phyloP scores from a whole-genome alignment of 1,140 invertebrate genomes.

The Heliconius eleuchia region DNA sequence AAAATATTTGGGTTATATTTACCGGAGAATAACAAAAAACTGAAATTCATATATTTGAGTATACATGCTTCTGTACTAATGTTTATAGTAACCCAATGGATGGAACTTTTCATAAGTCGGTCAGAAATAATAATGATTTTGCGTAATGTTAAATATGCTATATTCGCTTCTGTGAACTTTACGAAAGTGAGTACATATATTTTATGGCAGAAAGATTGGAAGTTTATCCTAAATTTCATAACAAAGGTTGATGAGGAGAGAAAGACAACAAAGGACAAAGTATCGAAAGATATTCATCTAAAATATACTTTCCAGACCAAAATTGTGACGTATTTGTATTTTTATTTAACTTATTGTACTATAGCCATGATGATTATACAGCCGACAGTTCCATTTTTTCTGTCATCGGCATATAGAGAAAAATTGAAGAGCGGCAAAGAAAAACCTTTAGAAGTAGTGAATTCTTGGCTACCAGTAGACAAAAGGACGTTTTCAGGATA shows the following conservation, averaged over 20 bases:
- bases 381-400: constrained; percentile 41
- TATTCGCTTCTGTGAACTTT: constrained; percentile 46
- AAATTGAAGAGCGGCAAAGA: background rate
- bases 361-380: constrained; percentile 40
- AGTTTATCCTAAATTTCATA: constrained; percentile 45
- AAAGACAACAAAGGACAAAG: constrained; percentile 33
- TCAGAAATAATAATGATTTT: constrained; percentile 44
- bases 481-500: constrained; percentile 52
- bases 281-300: constrained; percentile 34
- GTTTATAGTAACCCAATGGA: constrained; percentile 39
- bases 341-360: constrained; percentile 44
- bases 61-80: background rate
- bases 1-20: background rate
- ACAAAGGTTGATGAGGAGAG: constrained; percentile 44
- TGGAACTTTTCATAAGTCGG: constrained; percentile 48
- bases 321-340: constrained; percentile 46
- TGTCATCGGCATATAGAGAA: background rate
- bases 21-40: background rate
- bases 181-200: constrained; percentile 46
- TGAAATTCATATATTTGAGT: background rate
- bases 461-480: constrained; percentile 61
- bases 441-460: background rate
- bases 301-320: constrained; percentile 47
- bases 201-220: constrained; percentile 49
- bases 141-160: constrained; percentile 54